Percentiles rank a stretch among this genome's conserved stretches.
Conservation (phyloP, 2,888 invertebrate species). For the Ptychoptera contaminata region DNA sequence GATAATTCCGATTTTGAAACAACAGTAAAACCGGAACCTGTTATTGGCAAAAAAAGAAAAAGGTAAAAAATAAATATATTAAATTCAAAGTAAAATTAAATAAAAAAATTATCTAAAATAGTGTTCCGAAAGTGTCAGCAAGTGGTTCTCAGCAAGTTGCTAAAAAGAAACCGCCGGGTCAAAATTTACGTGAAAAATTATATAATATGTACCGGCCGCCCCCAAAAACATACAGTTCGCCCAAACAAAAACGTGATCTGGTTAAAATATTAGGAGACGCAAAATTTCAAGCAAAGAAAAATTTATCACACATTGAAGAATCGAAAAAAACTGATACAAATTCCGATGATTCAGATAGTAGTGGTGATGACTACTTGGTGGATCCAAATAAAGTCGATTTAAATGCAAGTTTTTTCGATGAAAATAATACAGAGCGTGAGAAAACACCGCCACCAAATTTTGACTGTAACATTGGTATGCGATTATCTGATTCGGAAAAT, state of each 20-base stretch:
- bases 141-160: background rate
- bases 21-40: background rate
- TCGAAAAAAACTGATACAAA: background rate
- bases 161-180: background rate
- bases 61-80: background rate
- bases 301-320: too few species aligned
- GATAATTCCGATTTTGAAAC: background rate
- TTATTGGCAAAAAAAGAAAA: background rate
- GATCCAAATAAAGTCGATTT: conserved; percentile 37
- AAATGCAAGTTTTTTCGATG: conserved; percentile 35
- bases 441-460: conserved; percentile 19
- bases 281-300: background rate
- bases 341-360: conserved; percentile 24
- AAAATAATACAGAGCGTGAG: conserved; percentile 8
- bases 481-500: conserved; percentile 17
- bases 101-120: background rate
- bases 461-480: conserved; percentile 27
- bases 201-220: background rate
- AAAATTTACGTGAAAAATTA: background rate
- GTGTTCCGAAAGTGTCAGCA: background rate
- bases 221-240: background rate
- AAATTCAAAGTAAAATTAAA: background rate
- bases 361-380: conserved; percentile 38
- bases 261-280: conserved; percentile 15
- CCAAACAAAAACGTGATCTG: background rate